phyloP scores from a whole-genome alignment of 2,888 invertebrate genomes.

The Megamerina dolium region DNA sequence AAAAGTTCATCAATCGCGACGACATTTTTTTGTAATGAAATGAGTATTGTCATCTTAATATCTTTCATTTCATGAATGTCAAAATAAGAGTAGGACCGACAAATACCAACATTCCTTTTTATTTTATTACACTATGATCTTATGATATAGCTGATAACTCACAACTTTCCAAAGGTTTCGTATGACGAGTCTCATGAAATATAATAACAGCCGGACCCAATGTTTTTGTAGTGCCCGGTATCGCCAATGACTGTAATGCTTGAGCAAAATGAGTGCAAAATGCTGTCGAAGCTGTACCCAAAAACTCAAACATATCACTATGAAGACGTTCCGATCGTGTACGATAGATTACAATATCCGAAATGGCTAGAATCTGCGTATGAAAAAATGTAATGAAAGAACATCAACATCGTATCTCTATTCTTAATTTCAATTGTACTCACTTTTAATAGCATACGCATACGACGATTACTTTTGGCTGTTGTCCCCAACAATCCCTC shows the following conservation, averaged over 20 bases:
- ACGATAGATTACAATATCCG: conserved; percentile 72
- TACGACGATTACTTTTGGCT: conserved; percentile 44
- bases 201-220: conserved; percentile 70
- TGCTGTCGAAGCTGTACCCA: conserved; percentile 69
- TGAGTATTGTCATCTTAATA: too few relatives aligned
- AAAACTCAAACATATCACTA: conserved; percentile 69
- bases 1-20: too few relatives aligned
- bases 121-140: background rate
- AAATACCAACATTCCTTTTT: too few relatives aligned
- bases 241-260: conserved; percentile 47
- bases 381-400: background rate
- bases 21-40: too few relatives aligned
- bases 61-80: too few relatives aligned
- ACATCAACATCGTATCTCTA: background rate
- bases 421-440: conserved; percentile 8
- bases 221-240: conserved; percentile 48
- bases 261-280: conserved; percentile 67
- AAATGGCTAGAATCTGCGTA: conserved; percentile 66
- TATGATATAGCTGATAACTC: conserved; percentile 22
- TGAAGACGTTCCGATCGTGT: conserved; percentile 70
- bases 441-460: conserved; percentile 65
- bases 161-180: conserved; percentile 59
- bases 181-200: conserved; percentile 73
- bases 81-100: too few relatives aligned
- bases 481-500: conserved; percentile 66